phyloP scores from a whole-genome alignment of 2,888 invertebrate species.

The Palloptera scutellata region DNA sequence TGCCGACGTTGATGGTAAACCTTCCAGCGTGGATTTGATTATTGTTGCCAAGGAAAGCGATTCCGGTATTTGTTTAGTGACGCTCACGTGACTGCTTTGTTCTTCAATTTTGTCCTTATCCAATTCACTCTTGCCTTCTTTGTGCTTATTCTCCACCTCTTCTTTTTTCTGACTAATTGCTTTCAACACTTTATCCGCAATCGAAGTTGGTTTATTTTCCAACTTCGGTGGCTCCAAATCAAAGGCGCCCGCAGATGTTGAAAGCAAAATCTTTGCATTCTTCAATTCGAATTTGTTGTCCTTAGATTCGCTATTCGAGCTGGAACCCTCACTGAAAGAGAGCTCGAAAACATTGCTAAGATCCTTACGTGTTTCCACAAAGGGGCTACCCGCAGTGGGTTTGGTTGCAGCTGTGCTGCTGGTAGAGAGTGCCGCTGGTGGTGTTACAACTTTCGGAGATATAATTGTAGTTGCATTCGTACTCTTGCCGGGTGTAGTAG shows the following conservation, averaged over 20 bases:
- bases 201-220: slow-evolving; percentile 66
- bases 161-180: slow-evolving; percentile 69
- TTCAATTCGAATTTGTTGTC: slow-evolving; percentile 61
- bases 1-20: slow-evolving; percentile 17
- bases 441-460: slow-evolving; percentile 21
- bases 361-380: slow-evolving; percentile 57
- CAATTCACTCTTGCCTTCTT: slow-evolving; percentile 53
- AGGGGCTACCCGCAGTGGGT: slow-evolving; percentile 55
- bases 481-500: slow-evolving; percentile 28
- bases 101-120: slow-evolving; percentile 50
- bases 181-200: slow-evolving; percentile 71
- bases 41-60: slow-evolving; percentile 34
- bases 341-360: slow-evolving; percentile 58
- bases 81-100: slow-evolving; percentile 15
- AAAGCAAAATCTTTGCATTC: slow-evolving; percentile 60
- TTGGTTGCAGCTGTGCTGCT: slow-evolving; percentile 27
- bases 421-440: slow-evolving; percentile 35
- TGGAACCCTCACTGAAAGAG: slow-evolving; percentile 54
- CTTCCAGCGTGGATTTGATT: slow-evolving; percentile 11
- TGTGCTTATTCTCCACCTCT: slow-evolving; percentile 65
- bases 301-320: slow-evolving; percentile 51
- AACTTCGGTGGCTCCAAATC: slow-evolving; percentile 60
- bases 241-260: slow-evolving; percentile 56
- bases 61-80: slow-evolving; percentile 24
- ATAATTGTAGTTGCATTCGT: slow-evolving; percentile 19